Evolutionary conservation across 1,140 invertebrate genomes (phyloP).

Genomic region (Caenorhabditis remanei): DNA sequence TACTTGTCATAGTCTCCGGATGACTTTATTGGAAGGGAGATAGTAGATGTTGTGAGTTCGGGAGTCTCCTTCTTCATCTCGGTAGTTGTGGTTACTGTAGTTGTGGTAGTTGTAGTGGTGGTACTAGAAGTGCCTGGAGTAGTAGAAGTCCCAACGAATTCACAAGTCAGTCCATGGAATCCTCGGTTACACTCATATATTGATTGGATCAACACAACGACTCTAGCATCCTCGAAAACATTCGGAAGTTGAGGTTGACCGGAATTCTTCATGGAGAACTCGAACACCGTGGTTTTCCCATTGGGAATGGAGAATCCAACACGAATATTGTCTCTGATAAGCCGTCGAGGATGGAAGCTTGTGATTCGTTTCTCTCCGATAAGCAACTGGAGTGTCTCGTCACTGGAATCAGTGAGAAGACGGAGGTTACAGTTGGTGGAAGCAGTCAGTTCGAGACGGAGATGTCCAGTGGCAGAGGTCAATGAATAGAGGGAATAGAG

Average conservation of each 20-base stretch:
- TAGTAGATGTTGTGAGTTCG: too few species aligned
- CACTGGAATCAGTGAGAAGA: conserved; percentile 7
- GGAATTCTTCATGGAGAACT: background rate
- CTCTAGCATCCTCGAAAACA: background rate
- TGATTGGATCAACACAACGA: conserved; percentile 13
- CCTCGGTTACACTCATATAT: conserved; percentile 3
- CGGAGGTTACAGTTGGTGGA: background rate
- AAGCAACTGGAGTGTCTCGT: background rate
- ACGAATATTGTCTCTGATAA: background rate
- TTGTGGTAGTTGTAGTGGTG: background rate
- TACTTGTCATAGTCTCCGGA: background rate
- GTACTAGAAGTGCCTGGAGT: too few species aligned
- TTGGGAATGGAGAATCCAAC: background rate
- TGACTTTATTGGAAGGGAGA: background rate
- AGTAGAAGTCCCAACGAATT: background rate
- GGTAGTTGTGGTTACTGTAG: background rate
- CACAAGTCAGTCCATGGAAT: background rate
- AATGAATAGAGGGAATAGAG: background rate
- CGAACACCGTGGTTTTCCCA: background rate
- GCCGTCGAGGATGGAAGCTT: background rate
- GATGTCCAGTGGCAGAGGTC: background rate
- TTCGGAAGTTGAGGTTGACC: conserved; percentile 20
- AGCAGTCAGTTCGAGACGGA: conserved; percentile 1
- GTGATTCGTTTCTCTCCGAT: conserved; percentile 23
- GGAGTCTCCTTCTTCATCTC: background rate